Evolutionary conservation across 1,140 invertebrate genomes (phyloP).

Genomic region (Dendroctonus ponderosae): DNA sequence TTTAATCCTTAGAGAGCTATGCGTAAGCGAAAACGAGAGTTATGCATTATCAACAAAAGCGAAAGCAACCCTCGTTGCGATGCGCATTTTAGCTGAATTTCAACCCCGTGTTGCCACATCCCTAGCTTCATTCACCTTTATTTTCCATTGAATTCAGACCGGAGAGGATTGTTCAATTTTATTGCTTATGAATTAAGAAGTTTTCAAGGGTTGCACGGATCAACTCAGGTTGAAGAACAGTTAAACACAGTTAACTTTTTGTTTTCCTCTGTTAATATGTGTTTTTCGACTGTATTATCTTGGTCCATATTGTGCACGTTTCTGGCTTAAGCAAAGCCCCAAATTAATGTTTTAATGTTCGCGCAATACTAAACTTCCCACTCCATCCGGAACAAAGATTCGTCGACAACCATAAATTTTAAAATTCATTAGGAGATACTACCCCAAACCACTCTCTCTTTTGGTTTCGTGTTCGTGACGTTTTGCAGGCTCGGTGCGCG

Average conservation of each 20-base stretch:
- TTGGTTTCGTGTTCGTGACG: neutral
- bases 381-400: neutral
- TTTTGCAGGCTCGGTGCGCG: slow-evolving; percentile 3
- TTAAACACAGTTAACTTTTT: too few relatives aligned
- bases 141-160: too few relatives aligned
- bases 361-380: too few relatives aligned
- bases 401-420: slow-evolving; percentile 13
- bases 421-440: slow-evolving; percentile 15
- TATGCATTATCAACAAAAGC: slow-evolving; percentile 31
- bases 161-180: too few relatives aligned
- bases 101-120: slow-evolving; percentile 13
- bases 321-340: too few relatives aligned
- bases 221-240: too few relatives aligned
- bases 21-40: slow-evolving; percentile 32
- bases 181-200: too few relatives aligned
- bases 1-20: slow-evolving; percentile 7
- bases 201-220: too few relatives aligned
- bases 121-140: neutral
- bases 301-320: too few relatives aligned
- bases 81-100: slow-evolving; percentile 22
- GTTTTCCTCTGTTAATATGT: too few relatives aligned
- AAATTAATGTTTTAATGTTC: neutral
- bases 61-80: slow-evolving; percentile 27
- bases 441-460: slow-evolving; percentile 13
- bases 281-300: too few relatives aligned